Percentiles rank a stretch among this genome's conserved stretches.
Evolutionary conservation across 1,140 invertebrate genomes (phyloP).

Genomic region (Zaprionus inermis): DNA sequence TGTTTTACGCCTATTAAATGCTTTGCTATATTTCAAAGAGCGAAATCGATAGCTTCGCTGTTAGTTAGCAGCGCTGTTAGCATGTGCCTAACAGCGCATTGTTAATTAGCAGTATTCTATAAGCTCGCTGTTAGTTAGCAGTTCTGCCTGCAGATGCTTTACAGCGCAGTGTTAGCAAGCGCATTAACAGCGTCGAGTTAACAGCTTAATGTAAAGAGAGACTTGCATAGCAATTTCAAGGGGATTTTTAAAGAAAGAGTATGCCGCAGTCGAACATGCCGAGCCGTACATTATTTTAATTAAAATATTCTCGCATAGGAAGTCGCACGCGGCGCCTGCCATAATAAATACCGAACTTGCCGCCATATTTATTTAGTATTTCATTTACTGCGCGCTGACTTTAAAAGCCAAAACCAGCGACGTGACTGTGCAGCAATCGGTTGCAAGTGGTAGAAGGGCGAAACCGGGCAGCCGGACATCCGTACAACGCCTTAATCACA

Average conservation of each 20-base stretch:
- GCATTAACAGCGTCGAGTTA: not conserved
- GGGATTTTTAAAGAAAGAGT: not conserved
- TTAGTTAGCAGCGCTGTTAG: too few relatives aligned
- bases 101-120: too few relatives aligned
- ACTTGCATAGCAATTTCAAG: too few relatives aligned
- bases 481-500: conserved; percentile 63
- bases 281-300: not conserved
- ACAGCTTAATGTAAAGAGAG: not conserved
- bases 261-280: not conserved
- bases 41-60: too few relatives aligned
- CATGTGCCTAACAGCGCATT: too few relatives aligned
- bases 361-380: not conserved
- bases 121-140: too few relatives aligned
- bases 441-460: not conserved
- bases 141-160: too few relatives aligned
- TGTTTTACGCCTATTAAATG: too few relatives aligned
- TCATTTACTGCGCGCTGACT: not conserved
- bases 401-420: conserved; percentile 51
- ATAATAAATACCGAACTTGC: conserved; percentile 1
- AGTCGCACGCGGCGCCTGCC: not conserved
- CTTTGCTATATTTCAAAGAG: too few relatives aligned
- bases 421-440: conserved; percentile 66
- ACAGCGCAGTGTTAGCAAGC: too few relatives aligned
- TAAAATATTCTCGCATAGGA: not conserved
- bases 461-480: not conserved